phyloP scores from a whole-genome alignment of 2,113 vertebrate species.

The Ameiurus melas region DNA sequence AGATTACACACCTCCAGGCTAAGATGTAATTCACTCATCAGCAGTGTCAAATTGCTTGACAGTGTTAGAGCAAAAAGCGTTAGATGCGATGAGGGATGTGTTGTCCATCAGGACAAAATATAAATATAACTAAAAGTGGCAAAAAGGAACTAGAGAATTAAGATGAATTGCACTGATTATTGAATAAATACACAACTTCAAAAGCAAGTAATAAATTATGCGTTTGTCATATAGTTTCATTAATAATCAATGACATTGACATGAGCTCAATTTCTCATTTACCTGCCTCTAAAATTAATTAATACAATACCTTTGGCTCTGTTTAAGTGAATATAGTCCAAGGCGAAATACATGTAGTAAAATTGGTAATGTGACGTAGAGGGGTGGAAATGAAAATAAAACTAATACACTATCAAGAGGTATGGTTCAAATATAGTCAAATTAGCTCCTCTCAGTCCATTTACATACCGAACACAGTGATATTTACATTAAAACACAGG shows the following conservation, averaged over 20 bases:
- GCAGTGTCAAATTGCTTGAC: conserved; percentile 28
- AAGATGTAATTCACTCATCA: conserved; percentile 34
- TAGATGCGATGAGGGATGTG: conserved; percentile 5
- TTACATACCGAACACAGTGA: not conserved
- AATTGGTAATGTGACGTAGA: not conserved
- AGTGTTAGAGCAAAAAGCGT: conserved; percentile 7
- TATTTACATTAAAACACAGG: not conserved
- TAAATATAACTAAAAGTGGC: not conserved
- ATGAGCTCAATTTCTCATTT: not conserved
- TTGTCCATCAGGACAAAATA: not conserved
- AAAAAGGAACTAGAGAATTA: not conserved
- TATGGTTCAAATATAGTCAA: not conserved
- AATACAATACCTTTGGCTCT: not conserved
- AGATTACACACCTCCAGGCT: not conserved
- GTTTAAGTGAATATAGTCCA: not conserved
- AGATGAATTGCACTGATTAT: not conserved
- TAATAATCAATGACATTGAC: not conserved
- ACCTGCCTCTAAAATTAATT: not conserved
- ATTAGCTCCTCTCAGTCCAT: not conserved
- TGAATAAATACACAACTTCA: not conserved
- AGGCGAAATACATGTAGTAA: not conserved
- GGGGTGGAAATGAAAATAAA: not conserved
- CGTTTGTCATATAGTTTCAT: not conserved
- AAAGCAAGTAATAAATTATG: not conserved
- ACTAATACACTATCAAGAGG: not conserved